Evolutionary conservation across 2,797 vertebrate genomes (phyloP).

Genomic region (Melanogrammus aeglefinus): DNA sequence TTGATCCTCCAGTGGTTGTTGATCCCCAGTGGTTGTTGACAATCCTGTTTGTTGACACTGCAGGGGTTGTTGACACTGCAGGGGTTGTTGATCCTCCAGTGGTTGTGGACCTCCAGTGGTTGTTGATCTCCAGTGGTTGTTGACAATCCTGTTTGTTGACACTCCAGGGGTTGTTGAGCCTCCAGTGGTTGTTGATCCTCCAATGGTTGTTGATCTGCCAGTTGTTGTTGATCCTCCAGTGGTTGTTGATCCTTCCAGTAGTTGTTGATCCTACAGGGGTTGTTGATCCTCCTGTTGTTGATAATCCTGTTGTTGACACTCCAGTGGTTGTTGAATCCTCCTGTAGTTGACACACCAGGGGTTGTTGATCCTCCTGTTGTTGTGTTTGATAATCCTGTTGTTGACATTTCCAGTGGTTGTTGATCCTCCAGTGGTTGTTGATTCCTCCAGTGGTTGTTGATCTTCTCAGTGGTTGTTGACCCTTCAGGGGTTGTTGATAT

Average conservation of each 20-base stretch:
- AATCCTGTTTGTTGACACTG: background rate
- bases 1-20: background rate
- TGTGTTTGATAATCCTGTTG: background rate
- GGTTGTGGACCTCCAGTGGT: background rate
- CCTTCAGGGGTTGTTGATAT: background rate
- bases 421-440: background rate
- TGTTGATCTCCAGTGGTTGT: background rate
- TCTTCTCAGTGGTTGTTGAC: background rate
- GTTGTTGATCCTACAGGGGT: background rate
- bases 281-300: background rate
- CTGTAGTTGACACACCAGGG: accelerated
- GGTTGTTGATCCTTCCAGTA: background rate
- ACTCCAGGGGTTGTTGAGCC: background rate
- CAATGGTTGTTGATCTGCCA: background rate
- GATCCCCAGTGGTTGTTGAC: background rate
- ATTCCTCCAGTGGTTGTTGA: background rate
- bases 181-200: background rate
- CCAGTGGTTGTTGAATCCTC: too few relatives aligned
- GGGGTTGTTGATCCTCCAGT: background rate
- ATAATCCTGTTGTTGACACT: too few relatives aligned
- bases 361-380: background rate
- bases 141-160: background rate
- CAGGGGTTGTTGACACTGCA: background rate
- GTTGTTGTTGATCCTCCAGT: background rate
- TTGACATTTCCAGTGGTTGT: slow-evolving; percentile 6